These are phyloP conservation scores for Hydrotaea diabolus DNA, from an alignment of 2,888 invertebrate species.

Conservation along the genomic window DNA sequence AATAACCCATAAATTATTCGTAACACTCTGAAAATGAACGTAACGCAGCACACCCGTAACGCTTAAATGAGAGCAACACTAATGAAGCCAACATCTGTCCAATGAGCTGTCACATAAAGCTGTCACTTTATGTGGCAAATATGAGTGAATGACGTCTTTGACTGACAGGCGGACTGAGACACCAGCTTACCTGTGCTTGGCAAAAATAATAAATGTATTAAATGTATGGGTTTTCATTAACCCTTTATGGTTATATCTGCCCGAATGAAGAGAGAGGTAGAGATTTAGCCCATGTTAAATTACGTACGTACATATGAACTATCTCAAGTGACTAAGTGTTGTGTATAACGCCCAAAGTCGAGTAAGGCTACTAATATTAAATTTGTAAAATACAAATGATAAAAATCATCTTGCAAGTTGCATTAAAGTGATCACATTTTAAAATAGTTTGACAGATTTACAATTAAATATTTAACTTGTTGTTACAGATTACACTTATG, in stretches of 20 bases:
- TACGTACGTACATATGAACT: too few species aligned
- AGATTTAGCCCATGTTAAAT: too few species aligned
- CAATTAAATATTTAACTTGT: too few species aligned
- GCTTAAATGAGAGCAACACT: constrained; percentile 48
- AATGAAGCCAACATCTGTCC: constrained; percentile 66
- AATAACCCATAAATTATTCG: constrained; percentile 41
- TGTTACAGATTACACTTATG: too few species aligned
- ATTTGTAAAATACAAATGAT: too few species aligned
- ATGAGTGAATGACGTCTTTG: constrained; percentile 68
- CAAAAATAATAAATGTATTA: neutral
- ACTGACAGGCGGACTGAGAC: constrained; percentile 8
- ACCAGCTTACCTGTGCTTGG: neutral
- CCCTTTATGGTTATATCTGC: neutral
- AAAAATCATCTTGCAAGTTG: too few species aligned
- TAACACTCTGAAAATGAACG: constrained; percentile 33
- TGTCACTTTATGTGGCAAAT: constrained; percentile 68
- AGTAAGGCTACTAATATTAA: too few species aligned
- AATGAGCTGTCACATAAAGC: constrained; percentile 67
- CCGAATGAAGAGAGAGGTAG: too few species aligned
- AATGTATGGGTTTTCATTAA: neutral
- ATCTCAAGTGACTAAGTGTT: too few species aligned
- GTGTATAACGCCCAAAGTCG: too few species aligned
- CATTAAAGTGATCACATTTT: too few species aligned
- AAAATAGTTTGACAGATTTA: too few species aligned
- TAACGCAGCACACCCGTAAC: constrained; percentile 7